These are phyloP conservation scores for Mylabris phalerata DNA, from an alignment of 1,140 invertebrate species.

Conservation along the genomic window DNA sequence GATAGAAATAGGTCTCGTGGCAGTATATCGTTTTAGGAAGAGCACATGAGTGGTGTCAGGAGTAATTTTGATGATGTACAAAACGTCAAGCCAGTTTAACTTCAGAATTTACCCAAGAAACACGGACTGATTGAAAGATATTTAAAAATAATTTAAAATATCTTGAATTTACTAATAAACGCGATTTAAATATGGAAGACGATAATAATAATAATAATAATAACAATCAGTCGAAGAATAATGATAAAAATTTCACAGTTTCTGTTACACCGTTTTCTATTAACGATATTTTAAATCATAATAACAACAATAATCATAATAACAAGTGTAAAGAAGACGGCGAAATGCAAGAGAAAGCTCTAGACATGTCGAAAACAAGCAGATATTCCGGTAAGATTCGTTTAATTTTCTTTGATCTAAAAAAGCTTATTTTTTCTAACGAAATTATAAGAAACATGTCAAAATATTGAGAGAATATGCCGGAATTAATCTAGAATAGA, in stretches of 20 bases:
- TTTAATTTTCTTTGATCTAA: conserved; percentile 1
- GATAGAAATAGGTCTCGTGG: conserved; percentile 13
- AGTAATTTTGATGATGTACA: conserved; percentile 28
- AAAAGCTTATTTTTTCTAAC: too few species aligned
- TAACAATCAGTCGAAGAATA: conserved; percentile 17
- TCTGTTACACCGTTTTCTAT: conserved; percentile 65
- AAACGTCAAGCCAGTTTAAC: conserved; percentile 19
- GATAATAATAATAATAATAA: conserved; percentile 21
- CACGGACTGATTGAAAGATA: conserved; percentile 2
- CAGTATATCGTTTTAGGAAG: conserved; percentile 1
- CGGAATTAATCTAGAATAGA: too few species aligned
- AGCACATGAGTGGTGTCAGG: conserved; percentile 27
- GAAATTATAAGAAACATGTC: too few species aligned
- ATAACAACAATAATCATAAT: background rate
- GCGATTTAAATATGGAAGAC: background rate
- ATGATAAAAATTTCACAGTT: conserved; percentile 26
- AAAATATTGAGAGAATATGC: too few species aligned
- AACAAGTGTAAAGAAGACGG: conserved; percentile 35
- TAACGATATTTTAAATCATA: conserved; percentile 64
- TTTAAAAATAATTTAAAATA: background rate
- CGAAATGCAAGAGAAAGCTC: conserved; percentile 37
- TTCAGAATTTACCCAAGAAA: conserved; percentile 19
- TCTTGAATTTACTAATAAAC: background rate
- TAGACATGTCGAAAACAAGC: conserved; percentile 41
- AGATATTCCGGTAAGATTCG: conserved; percentile 3